Evolutionary conservation across 2,113 vertebrate genomes (phyloP).

Genomic region (Aplodontia rufa): DNA sequence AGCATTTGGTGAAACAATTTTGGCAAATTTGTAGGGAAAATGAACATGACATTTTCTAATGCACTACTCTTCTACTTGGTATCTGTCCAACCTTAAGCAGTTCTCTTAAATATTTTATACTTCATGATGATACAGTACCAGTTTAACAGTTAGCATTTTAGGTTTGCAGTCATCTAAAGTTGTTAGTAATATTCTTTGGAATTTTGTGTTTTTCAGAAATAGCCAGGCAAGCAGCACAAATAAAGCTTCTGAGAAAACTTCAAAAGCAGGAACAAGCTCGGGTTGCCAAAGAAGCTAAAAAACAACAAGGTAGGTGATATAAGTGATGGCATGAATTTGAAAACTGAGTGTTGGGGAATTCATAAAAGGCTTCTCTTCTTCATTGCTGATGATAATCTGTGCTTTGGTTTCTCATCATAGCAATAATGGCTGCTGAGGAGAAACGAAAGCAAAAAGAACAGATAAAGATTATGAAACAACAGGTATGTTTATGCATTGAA

Average conservation of each 20-base stretch:
- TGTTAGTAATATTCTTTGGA: constrained; percentile 26
- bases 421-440: constrained; percentile 96
- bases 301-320: constrained; percentile 89
- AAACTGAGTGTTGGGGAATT: not conserved
- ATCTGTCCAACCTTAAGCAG: not conserved
- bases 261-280: constrained; percentile 95
- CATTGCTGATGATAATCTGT: constrained; percentile 41
- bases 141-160: not conserved
- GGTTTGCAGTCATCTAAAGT: not conserved
- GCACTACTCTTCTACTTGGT: not conserved
- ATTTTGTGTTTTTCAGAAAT: constrained; percentile 89
- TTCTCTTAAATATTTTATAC: not conserved
- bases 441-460: constrained; percentile 96
- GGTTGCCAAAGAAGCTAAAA: constrained; percentile 95
- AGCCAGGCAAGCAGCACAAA: constrained; percentile 95
- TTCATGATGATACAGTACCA: not conserved
- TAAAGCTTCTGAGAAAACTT: constrained; percentile 95
- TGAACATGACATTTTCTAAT: not conserved
- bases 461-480: constrained; percentile 96
- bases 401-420: constrained; percentile 82
- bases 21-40: not conserved
- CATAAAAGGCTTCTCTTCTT: not conserved
- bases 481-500: constrained; percentile 85
- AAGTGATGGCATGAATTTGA: not conserved
- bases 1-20: not conserved